phyloP scores from a whole-genome alignment of 2,113 vertebrate genomes.

The Passerina amoena region DNA sequence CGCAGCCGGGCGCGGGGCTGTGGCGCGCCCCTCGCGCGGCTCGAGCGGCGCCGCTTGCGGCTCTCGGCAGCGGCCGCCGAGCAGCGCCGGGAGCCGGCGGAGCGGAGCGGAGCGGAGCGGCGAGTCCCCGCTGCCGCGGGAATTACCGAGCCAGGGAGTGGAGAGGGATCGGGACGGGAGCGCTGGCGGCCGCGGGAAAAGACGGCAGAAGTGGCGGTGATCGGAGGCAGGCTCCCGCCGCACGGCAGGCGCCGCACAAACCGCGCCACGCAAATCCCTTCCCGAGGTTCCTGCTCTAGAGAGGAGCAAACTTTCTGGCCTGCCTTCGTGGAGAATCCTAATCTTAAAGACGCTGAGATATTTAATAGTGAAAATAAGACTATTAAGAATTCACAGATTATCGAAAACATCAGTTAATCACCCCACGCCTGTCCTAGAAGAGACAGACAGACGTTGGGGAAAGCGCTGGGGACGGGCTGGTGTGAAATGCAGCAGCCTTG shows the following conservation, averaged over 20 bases:
- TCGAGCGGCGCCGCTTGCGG: neutral
- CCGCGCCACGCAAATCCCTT: neutral
- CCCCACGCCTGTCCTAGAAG: slow-evolving; percentile 31
- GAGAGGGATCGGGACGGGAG: neutral
- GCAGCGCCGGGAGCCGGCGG: neutral
- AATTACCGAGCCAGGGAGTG: neutral
- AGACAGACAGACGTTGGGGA: neutral
- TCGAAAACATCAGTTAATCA: slow-evolving; percentile 59
- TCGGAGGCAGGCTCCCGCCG: neutral
- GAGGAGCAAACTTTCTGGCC: neutral
- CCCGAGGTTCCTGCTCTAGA: neutral
- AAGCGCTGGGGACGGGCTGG: slow-evolving; percentile 37
- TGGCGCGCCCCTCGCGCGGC: neutral
- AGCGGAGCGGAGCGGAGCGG: neutral
- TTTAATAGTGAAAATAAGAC: slow-evolving; percentile 31
- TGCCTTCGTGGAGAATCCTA: neutral
- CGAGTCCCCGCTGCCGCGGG: neutral
- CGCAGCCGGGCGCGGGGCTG: neutral
- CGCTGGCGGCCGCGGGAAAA: neutral
- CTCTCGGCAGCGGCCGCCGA: neutral
- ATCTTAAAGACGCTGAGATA: neutral
- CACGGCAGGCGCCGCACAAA: neutral
- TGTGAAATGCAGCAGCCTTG: slow-evolving; percentile 61
- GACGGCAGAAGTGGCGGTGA: neutral
- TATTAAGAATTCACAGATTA: slow-evolving; percentile 59